Conservation (phyloP, 2,113 vertebrate genomes). For the Plotosus lineatus region DNA sequence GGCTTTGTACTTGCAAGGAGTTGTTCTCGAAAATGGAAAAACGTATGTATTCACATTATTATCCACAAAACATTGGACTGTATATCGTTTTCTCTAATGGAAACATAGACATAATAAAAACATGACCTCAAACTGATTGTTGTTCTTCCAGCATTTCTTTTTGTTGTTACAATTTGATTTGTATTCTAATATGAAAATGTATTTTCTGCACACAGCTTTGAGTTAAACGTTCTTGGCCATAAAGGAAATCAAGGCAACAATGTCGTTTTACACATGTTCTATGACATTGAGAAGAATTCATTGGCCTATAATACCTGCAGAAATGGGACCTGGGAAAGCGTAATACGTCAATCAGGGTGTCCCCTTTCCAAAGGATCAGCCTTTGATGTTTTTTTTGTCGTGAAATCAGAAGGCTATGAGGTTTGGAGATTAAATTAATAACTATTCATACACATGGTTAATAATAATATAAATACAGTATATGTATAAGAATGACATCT, state of each 20-base stretch:
- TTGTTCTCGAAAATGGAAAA: not conserved
- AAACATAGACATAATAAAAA: not conserved
- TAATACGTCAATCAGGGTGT: accelerated
- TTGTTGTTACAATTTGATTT: no score
- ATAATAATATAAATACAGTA: no score
- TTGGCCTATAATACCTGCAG: not conserved
- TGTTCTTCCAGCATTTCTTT: no score
- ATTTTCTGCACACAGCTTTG: no score
- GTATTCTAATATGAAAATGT: no score
- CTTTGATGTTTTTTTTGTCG: not conserved
- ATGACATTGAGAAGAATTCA: not conserved
- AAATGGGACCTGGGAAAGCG: not conserved
- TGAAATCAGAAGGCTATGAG: slow-evolving; percentile 3
- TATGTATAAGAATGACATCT: not conserved
- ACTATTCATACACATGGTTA: not conserved
- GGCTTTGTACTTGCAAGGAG: not conserved
- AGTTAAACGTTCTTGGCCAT: no score
- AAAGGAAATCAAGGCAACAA: no score
- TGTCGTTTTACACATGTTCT: not conserved
- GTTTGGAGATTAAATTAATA: not conserved
- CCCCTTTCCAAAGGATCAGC: not conserved
- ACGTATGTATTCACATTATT: not conserved
- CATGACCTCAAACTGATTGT: no score
- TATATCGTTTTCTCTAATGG: not conserved
- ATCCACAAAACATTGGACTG: no score